These are phyloP conservation scores for Acanthosoma haemorrhoidale DNA, from an alignment of 2,888 invertebrate genomes.

Conservation along the genomic window DNA sequence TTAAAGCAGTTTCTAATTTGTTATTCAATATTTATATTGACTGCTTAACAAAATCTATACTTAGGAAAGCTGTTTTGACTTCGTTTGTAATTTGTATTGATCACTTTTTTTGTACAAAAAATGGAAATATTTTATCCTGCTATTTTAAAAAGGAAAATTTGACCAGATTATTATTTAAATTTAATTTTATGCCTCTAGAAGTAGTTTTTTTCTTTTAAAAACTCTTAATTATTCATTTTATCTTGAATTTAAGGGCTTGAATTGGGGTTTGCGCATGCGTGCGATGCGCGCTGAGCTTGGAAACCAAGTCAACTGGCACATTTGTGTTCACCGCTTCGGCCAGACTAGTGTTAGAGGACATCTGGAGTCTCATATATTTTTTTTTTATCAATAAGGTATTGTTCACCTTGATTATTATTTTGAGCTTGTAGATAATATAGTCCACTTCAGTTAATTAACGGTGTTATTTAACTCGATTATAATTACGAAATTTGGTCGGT, in stretches of 20 bases:
- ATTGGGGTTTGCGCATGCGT: background rate
- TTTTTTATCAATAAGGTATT: too few species aligned
- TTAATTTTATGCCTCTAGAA: background rate
- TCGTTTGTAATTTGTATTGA: constrained; percentile 21
- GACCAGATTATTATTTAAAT: background rate
- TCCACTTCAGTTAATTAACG: too few species aligned
- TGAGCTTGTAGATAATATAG: too few species aligned
- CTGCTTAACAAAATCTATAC: constrained; percentile 13
- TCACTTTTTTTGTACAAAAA: constrained; percentile 9
- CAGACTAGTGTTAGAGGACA: too few species aligned
- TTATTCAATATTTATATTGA: constrained; percentile 5
- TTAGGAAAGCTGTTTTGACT: constrained; percentile 10
- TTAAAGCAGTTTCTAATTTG: too few species aligned
- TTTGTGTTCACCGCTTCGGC: background rate
- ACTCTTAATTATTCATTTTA: background rate
- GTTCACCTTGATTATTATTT: too few species aligned
- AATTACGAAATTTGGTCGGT: too few species aligned
- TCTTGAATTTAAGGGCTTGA: background rate
- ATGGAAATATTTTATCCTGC: background rate
- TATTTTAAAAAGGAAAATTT: background rate
- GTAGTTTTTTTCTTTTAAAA: background rate
- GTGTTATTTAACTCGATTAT: too few species aligned
- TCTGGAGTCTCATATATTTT: too few species aligned
- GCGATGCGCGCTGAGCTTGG: background rate
- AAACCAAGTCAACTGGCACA: background rate